Conservation (phyloP, 2,113 vertebrate genomes). For the Brevimyrus niger region DNA sequence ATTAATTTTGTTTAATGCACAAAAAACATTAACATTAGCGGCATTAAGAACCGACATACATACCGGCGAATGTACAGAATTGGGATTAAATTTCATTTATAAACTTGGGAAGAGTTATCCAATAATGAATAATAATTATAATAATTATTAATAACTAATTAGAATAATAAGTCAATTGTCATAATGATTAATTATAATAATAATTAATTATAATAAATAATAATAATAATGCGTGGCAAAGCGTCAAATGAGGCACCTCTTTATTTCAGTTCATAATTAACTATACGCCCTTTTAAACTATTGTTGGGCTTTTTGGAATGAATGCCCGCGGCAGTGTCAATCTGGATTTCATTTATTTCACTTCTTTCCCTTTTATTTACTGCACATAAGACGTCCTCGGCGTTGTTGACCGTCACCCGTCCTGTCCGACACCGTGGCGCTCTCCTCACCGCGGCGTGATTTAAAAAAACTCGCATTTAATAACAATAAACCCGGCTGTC, state of each 20-base stretch:
- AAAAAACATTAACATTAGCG: too few relatives aligned
- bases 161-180: too few relatives aligned
- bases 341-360: neutral
- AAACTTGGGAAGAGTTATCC: neutral
- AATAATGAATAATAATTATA: neutral
- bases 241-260: neutral
- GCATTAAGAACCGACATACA: neutral
- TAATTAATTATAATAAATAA: neutral
- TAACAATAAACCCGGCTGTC: neutral
- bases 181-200: neutral
- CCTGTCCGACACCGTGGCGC: neutral
- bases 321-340: neutral
- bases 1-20: neutral
- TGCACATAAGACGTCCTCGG: neutral
- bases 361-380: neutral
- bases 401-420: neutral
- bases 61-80: neutral
- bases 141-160: too few relatives aligned
- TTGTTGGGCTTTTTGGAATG: neutral
- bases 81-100: neutral
- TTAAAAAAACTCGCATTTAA: neutral
- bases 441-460: neutral
- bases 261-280: neutral
- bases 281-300: neutral
- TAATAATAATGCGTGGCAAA: neutral